Conservation (phyloP, 2,113 vertebrate species). For the Suricata suricatta region DNA sequence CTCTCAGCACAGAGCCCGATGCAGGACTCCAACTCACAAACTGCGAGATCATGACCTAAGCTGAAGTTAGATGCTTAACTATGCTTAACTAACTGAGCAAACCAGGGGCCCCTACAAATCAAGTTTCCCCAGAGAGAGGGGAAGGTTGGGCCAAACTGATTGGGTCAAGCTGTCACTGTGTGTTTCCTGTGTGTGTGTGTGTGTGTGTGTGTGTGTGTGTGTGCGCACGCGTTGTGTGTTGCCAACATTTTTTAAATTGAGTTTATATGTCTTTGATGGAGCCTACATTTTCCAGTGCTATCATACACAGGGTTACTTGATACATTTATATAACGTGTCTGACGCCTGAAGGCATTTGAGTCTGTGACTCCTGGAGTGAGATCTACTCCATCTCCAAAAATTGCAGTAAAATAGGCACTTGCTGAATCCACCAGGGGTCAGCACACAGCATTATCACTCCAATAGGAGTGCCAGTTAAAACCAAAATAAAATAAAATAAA, state of each 20-base stretch:
- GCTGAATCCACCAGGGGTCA: conserved; percentile 73
- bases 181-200: neutral
- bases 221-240: too few species aligned
- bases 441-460: conserved; percentile 12
- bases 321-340: neutral
- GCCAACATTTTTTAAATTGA: neutral
- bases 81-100: too few species aligned
- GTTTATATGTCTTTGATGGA: neutral
- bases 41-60: too few species aligned
- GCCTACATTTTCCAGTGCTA: neutral
- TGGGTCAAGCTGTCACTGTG: neutral
- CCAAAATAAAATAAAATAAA: neutral
- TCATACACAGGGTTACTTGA: neutral
- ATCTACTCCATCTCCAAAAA: neutral
- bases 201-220: too few species aligned
- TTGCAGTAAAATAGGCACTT: neutral
- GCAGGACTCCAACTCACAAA: too few species aligned
- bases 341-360: neutral
- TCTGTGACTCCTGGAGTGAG: neutral
- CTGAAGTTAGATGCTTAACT: too few species aligned
- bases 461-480: neutral
- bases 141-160: too few species aligned
- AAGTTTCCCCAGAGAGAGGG: neutral
- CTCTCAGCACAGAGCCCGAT: too few species aligned
- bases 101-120: too few species aligned